Evolutionary conservation across 2,888 invertebrate genomes (phyloP).

Genomic region (Hirudinaria manillensis): DNA sequence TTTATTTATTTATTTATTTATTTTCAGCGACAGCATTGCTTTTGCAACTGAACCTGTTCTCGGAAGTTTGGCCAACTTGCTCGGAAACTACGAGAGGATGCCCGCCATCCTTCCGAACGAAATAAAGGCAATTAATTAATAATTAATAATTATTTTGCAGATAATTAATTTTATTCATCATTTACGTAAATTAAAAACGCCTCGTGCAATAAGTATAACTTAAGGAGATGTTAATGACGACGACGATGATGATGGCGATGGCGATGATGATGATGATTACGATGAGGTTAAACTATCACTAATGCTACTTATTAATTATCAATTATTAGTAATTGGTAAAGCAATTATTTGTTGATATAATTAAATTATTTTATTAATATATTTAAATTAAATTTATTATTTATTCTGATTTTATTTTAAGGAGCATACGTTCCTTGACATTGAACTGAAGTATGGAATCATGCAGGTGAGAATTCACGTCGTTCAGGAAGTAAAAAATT

Average conservation of each 20-base stretch:
- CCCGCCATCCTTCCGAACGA: slow-evolving; percentile 46
- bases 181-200: too few species aligned
- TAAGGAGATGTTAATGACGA: slow-evolving; percentile 22
- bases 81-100: slow-evolving; percentile 59
- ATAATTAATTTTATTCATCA: not conserved
- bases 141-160: not conserved
- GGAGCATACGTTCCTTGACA: slow-evolving; percentile 80
- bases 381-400: not conserved
- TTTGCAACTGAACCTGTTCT: slow-evolving; percentile 88
- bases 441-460: slow-evolving; percentile 86
- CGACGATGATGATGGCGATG: slow-evolving; percentile 25
- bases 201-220: too few species aligned
- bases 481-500: not conserved
- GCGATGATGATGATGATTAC: slow-evolving; percentile 23
- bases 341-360: not conserved
- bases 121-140: slow-evolving; percentile 47
- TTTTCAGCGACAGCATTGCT: slow-evolving; percentile 72
- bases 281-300: not conserved
- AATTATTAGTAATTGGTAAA: not conserved
- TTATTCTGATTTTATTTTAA: slow-evolving; percentile 49
- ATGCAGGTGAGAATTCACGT: slow-evolving; percentile 67
- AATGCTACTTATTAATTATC: not conserved
- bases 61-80: slow-evolving; percentile 79
- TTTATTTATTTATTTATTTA: slow-evolving; percentile 7
- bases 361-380: slow-evolving; percentile 6